Percentiles rank a stretch among this genome's conserved stretches.
phyloP scores from a whole-genome alignment of 2,888 invertebrate species.

The Eristalis arbustorum region DNA sequence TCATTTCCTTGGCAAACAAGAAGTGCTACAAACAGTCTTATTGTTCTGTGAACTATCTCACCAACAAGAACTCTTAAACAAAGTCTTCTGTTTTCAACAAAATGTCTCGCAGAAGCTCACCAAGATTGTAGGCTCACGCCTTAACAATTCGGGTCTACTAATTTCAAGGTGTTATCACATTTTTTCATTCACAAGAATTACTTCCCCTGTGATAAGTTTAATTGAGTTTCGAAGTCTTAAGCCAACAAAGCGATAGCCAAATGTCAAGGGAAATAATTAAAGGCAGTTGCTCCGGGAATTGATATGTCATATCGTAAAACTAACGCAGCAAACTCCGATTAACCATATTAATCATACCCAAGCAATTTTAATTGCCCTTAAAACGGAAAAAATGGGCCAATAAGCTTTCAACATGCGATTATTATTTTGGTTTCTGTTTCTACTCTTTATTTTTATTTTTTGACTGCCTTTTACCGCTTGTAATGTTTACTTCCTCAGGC shows the following conservation, averaged over 20 bases:
- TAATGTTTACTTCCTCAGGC: slow-evolving; percentile 11
- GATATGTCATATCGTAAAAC: neutral
- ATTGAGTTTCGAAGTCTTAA: neutral
- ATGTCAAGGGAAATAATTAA: neutral
- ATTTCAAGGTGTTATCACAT: neutral
- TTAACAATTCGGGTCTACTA: neutral
- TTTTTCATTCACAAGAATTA: neutral
- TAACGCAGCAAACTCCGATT: neutral
- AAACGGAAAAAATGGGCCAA: neutral
- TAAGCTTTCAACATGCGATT: slow-evolving; percentile 1
- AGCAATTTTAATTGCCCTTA: neutral
- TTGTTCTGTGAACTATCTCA: too few relatives aligned
- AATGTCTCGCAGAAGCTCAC: neutral
- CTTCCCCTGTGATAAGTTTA: neutral
- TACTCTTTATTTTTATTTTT: neutral
- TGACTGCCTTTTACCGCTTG: neutral
- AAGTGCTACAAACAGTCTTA: too few relatives aligned
- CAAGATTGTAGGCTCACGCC: neutral
- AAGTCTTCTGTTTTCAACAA: neutral
- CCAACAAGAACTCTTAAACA: neutral
- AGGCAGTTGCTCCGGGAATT: neutral
- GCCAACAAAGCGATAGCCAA: neutral
- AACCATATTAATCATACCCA: slow-evolving; percentile 12
- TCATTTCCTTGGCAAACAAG: too few relatives aligned
- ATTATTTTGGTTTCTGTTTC: neutral